Evolutionary conservation across 2,797 vertebrate genomes (phyloP).

Genomic region (Tragelaphus oryx): DNA sequence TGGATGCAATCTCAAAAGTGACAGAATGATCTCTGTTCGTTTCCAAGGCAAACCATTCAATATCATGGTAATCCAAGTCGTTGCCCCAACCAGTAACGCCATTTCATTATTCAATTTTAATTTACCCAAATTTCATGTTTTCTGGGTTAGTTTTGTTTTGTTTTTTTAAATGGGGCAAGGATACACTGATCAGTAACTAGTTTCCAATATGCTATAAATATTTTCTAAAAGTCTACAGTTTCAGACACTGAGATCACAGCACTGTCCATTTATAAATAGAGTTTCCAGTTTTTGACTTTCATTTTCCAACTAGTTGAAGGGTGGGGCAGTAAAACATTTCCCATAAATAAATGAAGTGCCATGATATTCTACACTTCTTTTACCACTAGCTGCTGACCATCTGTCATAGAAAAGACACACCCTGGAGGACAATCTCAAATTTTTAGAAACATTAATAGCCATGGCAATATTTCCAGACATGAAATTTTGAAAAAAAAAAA

Average conservation of each 20-base stretch:
- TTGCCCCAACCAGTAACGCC: neutral
- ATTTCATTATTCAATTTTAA: constrained; percentile 31
- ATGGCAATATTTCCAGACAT: neutral
- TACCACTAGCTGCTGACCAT: constrained; percentile 33
- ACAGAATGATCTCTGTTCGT: too few relatives aligned
- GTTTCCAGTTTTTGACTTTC: constrained; percentile 54
- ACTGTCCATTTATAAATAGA: constrained; percentile 51
- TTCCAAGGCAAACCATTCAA: too few relatives aligned
- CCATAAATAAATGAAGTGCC: constrained; percentile 56
- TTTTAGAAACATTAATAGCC: constrained; percentile 35
- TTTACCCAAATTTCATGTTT: constrained; percentile 11
- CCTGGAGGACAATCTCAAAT: constrained; percentile 11
- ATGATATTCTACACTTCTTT: constrained; percentile 27
- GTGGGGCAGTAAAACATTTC: constrained; percentile 45
- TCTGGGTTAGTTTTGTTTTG: neutral
- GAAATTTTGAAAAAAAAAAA: neutral
- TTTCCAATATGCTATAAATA: constrained; percentile 54
- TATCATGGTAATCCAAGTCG: too few relatives aligned
- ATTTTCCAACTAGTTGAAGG: constrained; percentile 57
- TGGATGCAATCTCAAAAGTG: too few relatives aligned
- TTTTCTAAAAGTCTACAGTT: constrained; percentile 61
- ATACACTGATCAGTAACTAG: constrained; percentile 24
- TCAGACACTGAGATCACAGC: constrained; percentile 66
- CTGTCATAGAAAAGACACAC: constrained; percentile 41
- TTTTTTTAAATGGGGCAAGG: neutral